Conservation (phyloP, 2,797 vertebrate species). For the Pseudocheirus occidentalis region DNA sequence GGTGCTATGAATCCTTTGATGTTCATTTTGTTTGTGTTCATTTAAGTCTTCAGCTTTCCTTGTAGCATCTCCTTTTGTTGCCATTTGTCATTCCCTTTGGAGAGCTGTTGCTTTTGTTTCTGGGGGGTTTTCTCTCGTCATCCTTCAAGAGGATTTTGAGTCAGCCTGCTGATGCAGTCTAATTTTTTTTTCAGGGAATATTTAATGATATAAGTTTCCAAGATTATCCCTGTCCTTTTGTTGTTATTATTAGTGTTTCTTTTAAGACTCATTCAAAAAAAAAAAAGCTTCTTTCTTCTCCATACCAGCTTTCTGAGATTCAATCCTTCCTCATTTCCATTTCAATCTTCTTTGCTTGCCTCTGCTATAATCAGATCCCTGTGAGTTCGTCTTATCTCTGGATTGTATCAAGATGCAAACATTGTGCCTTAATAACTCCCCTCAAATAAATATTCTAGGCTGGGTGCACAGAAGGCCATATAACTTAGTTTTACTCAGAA, state of each 20-base stretch:
- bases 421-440: not conserved
- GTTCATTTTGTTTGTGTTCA: slow-evolving; percentile 70
- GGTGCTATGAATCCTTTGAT: slow-evolving; percentile 69
- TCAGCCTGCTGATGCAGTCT: slow-evolving; percentile 63
- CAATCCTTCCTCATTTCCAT: not conserved
- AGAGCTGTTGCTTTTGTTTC: slow-evolving; percentile 76
- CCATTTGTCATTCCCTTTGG: slow-evolving; percentile 80
- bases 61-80: slow-evolving; percentile 73
- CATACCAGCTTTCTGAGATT: not conserved
- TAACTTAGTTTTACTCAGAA: not conserved
- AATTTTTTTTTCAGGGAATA: slow-evolving; percentile 65
- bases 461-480: not conserved
- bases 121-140: slow-evolving; percentile 63
- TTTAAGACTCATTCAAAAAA: not conserved
- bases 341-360: not conserved
- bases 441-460: not conserved
- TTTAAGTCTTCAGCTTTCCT: slow-evolving; percentile 72
- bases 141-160: slow-evolving; percentile 73
- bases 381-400: slow-evolving; percentile 22
- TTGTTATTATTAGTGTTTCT: not conserved
- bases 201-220: slow-evolving; percentile 2
- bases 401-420: not conserved
- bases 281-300: slow-evolving; percentile 19
- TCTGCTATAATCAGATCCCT: not conserved
- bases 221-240: not conserved